Percentiles rank a stretch among this genome's conserved stretches.
Evolutionary conservation across 2,113 vertebrate species (phyloP).

Genomic region (Motacilla tschutschensis): DNA sequence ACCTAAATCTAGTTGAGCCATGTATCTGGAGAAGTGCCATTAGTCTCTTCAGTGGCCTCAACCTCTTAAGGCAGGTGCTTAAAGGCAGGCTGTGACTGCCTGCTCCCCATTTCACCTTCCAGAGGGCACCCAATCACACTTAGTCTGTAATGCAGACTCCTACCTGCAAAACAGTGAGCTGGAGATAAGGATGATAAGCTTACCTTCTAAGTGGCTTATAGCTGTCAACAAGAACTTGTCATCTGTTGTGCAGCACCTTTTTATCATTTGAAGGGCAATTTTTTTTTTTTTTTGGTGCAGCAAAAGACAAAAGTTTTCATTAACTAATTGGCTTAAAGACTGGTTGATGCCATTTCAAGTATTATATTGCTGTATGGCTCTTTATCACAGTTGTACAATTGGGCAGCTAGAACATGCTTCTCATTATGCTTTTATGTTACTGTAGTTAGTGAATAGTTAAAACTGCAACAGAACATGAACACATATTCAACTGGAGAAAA

Average conservation of each 20-base stretch:
- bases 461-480: neutral
- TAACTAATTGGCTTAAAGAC: neutral
- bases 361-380: neutral
- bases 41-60: neutral
- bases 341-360: neutral
- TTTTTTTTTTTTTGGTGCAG: neutral
- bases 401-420: neutral
- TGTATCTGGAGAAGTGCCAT: neutral
- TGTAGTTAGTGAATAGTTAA: neutral
- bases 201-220: slow-evolving; percentile 29
- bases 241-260: neutral
- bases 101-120: neutral
- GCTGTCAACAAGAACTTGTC: neutral
- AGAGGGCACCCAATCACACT: neutral
- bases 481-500: neutral
- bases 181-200: slow-evolving; percentile 25
- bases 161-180: neutral
- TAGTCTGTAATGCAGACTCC: neutral
- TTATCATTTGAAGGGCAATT: neutral
- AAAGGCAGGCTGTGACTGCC: neutral
- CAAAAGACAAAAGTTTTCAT: neutral
- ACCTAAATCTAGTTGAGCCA: neutral
- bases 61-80: neutral
- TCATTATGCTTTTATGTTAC: neutral
- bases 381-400: neutral